Evolutionary conservation across 2,797 vertebrate species (phyloP).

Genomic region (Spheniscus humboldti): DNA sequence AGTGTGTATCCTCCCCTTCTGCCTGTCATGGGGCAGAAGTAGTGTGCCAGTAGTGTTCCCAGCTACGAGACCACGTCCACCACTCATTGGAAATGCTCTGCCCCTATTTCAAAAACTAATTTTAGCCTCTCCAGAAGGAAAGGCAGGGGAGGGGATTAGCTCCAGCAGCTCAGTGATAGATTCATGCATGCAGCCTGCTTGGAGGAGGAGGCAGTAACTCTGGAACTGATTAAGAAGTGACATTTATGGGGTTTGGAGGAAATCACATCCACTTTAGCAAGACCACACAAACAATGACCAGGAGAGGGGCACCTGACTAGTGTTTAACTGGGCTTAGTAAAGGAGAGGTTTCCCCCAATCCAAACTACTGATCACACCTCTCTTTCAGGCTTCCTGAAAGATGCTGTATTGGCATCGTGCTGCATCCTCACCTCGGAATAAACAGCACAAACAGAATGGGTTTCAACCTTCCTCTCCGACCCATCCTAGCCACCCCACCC

Average conservation of each 20-base stretch:
- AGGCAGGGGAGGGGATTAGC: neutral
- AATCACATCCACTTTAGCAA: neutral
- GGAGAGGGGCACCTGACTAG: neutral
- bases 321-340: neutral
- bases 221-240: neutral
- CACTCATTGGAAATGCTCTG: neutral
- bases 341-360: neutral
- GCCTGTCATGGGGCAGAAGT: neutral
- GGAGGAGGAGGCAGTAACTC: neutral
- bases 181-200: neutral
- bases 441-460: neutral
- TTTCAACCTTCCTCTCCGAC: neutral
- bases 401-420: rapidly evolving
- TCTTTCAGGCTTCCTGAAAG: neutral
- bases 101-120: neutral
- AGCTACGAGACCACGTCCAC: rapidly evolving
- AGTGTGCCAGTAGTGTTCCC: neutral
- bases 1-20: neutral
- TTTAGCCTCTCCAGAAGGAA: neutral
- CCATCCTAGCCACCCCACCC: neutral
- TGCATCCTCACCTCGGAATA: neutral
- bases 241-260: neutral
- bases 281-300: neutral
- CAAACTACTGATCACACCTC: neutral
- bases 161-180: neutral